Base-by-base conservation (phyloP, 1,140 invertebrate genomes). In the Drosophila ananassae region DNA sequence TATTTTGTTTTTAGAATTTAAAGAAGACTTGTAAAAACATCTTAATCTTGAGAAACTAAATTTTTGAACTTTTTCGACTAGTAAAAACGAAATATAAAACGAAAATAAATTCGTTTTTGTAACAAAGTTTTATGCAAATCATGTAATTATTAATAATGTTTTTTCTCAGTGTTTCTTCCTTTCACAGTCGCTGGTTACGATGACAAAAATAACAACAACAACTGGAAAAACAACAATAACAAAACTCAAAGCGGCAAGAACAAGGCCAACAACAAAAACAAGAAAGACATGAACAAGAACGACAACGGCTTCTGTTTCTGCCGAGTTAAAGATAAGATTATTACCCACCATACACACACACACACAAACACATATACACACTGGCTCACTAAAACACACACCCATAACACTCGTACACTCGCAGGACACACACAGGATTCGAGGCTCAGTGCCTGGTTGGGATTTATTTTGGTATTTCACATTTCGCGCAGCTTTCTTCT, bases 271-370 rank as follows among this genome's bases (percentile, higher is more conserved):
- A 81, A 77, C 41, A 73, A 52, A 37, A 69, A 54, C 68, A 44
- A 44, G n/a, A 44, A 44, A 13, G 41, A 44, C n/a, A 44, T 13
- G 41, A 44, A 44, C 41, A 21, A 44, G n/a, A 59, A 68, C 55
- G 60, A 69, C 79, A 81, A 77, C 61, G 77, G 81, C 82, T 85
- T 87, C 81, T 85, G 81, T 82, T 85, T 81, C 82, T 87, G 81
- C 73, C 82, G 82, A 87, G 82, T 87, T 85, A 77, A 85, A 85
- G 82, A 85, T 85, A 85, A 87, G 81, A 85, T 85, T 85, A 85
- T 85, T 84, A 87, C 77, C 73, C 62, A 57, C 77, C 39, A 58
- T 57, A 66, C 67, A 48, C 50, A 71, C 67, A 48, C 50, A 71
- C 58, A 52, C 63, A 47, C 41, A 58, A 17, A 0, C 46, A 47